A percentile compares a stretch with the other conserved stretches of the same genome.
Conservation (phyloP, 2,113 vertebrate genomes). For the Eulemur macaco region DNA sequence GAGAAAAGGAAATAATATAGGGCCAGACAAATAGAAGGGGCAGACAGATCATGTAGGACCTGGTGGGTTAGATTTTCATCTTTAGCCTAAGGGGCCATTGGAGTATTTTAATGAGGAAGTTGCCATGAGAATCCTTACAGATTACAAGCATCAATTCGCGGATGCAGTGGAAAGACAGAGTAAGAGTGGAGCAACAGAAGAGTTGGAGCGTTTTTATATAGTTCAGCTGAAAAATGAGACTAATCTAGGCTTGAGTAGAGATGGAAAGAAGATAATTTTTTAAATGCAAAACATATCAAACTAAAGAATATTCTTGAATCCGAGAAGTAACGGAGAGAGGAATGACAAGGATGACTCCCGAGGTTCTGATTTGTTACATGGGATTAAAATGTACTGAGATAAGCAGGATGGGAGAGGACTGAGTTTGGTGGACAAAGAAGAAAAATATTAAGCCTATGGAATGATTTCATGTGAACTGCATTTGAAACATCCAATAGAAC, state of each 20-base stretch:
- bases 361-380: neutral
- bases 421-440: neutral
- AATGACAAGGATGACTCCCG: neutral
- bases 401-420: neutral
- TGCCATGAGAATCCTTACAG: neutral
- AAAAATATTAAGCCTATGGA: neutral
- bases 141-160: neutral
- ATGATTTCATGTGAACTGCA: neutral
- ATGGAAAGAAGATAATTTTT: neutral
- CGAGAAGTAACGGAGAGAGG: neutral
- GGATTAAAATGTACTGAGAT: neutral
- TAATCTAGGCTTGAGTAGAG: neutral
- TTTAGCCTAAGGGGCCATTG: neutral
- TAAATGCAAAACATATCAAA: neutral
- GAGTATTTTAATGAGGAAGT: neutral
- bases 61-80: neutral
- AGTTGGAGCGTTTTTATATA: neutral
- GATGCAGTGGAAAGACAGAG: neutral
- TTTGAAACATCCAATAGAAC: neutral
- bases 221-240: neutral
- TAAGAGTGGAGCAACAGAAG: neutral
- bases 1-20: neutral
- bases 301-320: neutral
- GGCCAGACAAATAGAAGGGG: neutral
- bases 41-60: neutral